These are phyloP conservation scores for Caenorhabditis doughertyi DNA, from an alignment of 2,888 invertebrate species.

Conservation along the genomic window DNA sequence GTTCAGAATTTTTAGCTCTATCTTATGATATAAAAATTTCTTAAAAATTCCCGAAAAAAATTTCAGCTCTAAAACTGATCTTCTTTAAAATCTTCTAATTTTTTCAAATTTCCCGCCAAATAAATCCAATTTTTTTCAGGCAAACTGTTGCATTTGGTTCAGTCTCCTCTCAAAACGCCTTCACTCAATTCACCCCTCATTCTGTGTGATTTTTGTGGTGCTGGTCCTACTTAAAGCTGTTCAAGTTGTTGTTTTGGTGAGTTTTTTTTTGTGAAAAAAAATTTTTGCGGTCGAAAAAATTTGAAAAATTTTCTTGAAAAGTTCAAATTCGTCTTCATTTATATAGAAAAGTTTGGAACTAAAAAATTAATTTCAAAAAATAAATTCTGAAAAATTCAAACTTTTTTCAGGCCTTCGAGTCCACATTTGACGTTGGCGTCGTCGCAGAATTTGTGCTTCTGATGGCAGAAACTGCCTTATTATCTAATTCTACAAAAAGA, in stretches of 20 bases:
- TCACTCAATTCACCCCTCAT: constrained; percentile 54
- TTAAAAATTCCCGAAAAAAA: neutral
- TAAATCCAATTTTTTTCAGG: constrained; percentile 32
- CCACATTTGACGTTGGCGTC: constrained; percentile 36
- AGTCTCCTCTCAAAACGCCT: constrained; percentile 56
- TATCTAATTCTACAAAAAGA: constrained; percentile 38
- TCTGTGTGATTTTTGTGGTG: constrained; percentile 41
- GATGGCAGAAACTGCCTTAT: constrained; percentile 60
- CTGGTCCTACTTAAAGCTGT: constrained; percentile 44
- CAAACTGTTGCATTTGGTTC: constrained; percentile 61
- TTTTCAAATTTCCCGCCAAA: no score
- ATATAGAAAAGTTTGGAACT: no score
- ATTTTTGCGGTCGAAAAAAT: no score
- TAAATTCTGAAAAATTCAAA: neutral
- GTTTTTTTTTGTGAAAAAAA: no score
- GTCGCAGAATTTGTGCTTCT: constrained; percentile 54
- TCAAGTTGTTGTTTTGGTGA: constrained; percentile 48
- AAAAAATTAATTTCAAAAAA: no score
- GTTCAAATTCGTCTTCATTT: no score
- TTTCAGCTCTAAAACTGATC: neutral
- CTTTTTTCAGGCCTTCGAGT: constrained; percentile 44
- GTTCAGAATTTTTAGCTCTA: neutral
- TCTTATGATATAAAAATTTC: neutral
- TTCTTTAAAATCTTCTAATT: no score
- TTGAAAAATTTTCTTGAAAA: no score